Conservation (phyloP, 2,113 vertebrate species). For the Felis chaus region DNA sequence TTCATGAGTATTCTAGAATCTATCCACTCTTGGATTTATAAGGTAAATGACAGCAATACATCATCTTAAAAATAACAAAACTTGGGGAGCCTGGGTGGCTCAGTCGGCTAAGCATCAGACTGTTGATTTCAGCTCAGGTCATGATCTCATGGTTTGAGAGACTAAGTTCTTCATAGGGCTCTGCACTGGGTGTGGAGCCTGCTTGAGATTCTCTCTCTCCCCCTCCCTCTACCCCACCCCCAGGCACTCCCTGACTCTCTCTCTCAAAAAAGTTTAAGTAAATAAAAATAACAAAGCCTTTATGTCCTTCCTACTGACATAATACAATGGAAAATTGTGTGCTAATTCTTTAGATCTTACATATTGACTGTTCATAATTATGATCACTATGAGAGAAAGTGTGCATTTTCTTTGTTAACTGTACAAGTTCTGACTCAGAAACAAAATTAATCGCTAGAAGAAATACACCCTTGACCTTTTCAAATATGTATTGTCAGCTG, state of each 20-base stretch:
- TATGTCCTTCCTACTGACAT: neutral
- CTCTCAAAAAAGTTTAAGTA: no score
- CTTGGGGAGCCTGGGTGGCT: neutral
- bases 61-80: neutral
- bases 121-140: no score
- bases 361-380: neutral
- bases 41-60: neutral
- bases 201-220: no score
- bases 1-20: neutral
- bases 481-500: neutral
- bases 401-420: neutral
- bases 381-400: neutral
- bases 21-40: neutral
- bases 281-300: neutral
- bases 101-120: no score
- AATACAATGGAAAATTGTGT: neutral
- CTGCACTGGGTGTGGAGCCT: no score
- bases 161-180: no score
- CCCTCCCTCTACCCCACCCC: no score
- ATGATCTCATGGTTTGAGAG: no score
- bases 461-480: neutral
- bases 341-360: neutral
- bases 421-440: slow-evolving; percentile 2
- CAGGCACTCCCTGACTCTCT: no score
- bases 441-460: slow-evolving; percentile 20